phyloP scores from a whole-genome alignment of 1,140 invertebrate species.

The Drosophila erecta region DNA sequence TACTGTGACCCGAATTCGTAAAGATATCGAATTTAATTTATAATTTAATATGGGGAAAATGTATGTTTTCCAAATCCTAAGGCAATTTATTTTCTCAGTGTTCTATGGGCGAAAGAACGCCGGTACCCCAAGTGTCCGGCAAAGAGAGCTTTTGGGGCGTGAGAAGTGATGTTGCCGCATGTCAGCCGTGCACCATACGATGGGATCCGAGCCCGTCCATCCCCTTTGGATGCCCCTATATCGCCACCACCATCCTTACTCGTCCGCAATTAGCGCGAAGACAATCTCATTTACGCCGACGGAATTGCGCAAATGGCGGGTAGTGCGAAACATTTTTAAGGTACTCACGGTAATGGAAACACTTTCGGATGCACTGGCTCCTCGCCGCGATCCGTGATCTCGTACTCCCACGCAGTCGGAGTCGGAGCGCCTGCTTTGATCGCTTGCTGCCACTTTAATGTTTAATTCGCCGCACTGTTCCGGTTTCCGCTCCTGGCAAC shows the following conservation, averaged over 20 bases:
- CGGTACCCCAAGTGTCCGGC: slow-evolving; percentile 19
- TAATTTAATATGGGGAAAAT: not conserved
- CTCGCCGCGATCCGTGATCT: slow-evolving; percentile 10
- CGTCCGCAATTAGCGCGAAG: slow-evolving; percentile 77
- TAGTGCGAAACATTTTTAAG: slow-evolving; percentile 43
- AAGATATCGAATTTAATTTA: not conserved
- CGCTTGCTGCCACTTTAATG: slow-evolving; percentile 35
- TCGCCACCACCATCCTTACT: slow-evolving; percentile 31
- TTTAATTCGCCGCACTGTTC: slow-evolving; percentile 31
- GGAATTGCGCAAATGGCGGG: slow-evolving; percentile 71
- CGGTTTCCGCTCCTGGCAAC: slow-evolving; percentile 39
- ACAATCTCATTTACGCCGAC: slow-evolving; percentile 79
- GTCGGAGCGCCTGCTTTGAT: slow-evolving; percentile 39
- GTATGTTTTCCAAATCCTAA: not conserved
- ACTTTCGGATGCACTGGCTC: slow-evolving; percentile 44
- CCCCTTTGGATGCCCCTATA: slow-evolving; percentile 5
- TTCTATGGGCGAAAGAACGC: slow-evolving; percentile 1
- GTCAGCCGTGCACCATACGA: slow-evolving; percentile 51
- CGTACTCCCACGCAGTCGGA: slow-evolving; percentile 18
- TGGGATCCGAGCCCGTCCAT: slow-evolving; percentile 5
- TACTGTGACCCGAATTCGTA: too few species aligned
- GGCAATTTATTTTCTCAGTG: slow-evolving; percentile 1
- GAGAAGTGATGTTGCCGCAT: slow-evolving; percentile 29
- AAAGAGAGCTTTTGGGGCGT: slow-evolving; percentile 16
- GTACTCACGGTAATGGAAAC: slow-evolving; percentile 54